Base-by-base conservation (phyloP, 2,888 invertebrate species). In the Cyrtodaria siliqua region DNA sequence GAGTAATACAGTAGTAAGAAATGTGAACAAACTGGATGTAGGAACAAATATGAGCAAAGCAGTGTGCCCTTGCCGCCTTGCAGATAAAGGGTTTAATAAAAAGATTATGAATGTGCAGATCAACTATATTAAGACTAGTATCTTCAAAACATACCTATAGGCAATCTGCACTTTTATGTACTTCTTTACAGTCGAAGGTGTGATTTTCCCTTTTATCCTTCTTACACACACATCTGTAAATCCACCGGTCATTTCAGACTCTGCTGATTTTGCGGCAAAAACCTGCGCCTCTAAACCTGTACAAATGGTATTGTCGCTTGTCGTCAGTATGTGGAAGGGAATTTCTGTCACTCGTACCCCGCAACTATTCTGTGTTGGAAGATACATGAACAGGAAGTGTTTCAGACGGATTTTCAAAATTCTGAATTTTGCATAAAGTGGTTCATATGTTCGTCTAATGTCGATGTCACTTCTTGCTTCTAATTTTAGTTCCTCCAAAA, bases 151-250 rank as follows among this genome's bases (percentile, higher is more conserved):
- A n/a, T 75, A 86, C 87, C 82, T 84, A 68, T 86, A 86, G 12
- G 84, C 83, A 47, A 72, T 75, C 55, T 86, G 83, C 33, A 82
- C 80, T 55, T 59, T 59, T 8, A 80, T 70, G 29, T 80, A 78
- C 40, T 82, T 71, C 20, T 68, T 63, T 18, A 87, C 77, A 50
- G 70, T 84, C 6, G 78, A 50, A 53, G 56, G 60, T 23, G 47
- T 69, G n/a, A 42, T 74, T 49, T 52, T 72, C 63, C 57, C 76
- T 49, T 38, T 79, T 53, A 42, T 55, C 38, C 52, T 70, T 55
- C 70, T 64, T 18, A 82, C 64, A 49, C 72, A 70, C 6, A 80
- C 79, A 24, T 56, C 61, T n/a, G n/a, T n/a, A 6, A 33, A 62
- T 18, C 47, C 44, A 9, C 38, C 55, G 16, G 42, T 40, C 12